Conservation (phyloP, 2,113 vertebrate genomes). For the Elachura formosa region DNA sequence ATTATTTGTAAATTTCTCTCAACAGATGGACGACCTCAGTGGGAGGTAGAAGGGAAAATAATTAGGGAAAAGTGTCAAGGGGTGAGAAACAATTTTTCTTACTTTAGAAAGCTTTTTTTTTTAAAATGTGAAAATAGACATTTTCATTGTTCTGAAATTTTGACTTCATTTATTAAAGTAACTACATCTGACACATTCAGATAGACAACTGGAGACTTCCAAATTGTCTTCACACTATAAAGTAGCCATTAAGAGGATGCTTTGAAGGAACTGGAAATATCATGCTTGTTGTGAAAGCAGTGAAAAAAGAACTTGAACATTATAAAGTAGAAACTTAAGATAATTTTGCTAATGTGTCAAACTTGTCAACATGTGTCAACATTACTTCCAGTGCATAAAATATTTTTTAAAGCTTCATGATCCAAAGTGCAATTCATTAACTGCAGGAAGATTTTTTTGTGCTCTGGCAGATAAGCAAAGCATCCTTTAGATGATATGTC, state of each 20-base stretch:
- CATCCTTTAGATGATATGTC: background rate
- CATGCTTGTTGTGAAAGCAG: background rate
- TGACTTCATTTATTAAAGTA: background rate
- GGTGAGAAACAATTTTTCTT: conserved; percentile 79
- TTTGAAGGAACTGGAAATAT: background rate
- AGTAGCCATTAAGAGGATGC: background rate
- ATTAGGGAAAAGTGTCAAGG: conserved; percentile 92
- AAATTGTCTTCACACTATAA: background rate
- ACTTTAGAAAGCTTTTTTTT: background rate
- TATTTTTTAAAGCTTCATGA: background rate
- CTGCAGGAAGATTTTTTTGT: background rate
- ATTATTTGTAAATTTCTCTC: conserved; percentile 61
- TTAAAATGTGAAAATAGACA: background rate
- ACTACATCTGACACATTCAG: background rate
- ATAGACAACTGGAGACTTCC: background rate
- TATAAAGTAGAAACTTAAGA: background rate
- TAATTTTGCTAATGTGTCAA: background rate
- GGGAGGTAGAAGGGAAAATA: conserved; percentile 97
- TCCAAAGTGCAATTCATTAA: background rate
- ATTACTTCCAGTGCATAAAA: background rate
- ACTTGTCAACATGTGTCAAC: background rate
- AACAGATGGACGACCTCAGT: conserved; percentile 94
- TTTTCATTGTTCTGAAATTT: background rate
- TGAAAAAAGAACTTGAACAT: background rate
- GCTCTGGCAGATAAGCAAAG: background rate